Conservation (phyloP, 2,113 vertebrate species). For the Leptobrachium ailaonicum region DNA sequence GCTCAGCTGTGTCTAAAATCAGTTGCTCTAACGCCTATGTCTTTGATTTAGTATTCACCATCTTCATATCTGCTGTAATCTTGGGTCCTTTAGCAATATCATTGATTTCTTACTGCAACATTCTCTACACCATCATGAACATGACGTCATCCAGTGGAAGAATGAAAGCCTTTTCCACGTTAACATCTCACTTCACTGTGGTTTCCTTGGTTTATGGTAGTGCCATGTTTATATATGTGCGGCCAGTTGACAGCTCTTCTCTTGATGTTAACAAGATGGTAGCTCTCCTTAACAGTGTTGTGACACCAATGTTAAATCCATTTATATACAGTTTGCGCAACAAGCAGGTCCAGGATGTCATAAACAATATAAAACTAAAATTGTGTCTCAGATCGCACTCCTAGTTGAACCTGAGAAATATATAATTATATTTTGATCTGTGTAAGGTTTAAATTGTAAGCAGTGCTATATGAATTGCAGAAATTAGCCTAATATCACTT, state of each 20-base stretch:
- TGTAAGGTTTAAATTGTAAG: no score
- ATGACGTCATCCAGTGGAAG: conserved; percentile 3
- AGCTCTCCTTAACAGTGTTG: background rate
- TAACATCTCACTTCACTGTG: no score
- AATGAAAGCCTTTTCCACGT: no score
- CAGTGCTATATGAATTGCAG: no score
- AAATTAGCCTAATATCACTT: no score
- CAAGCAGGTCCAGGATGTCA: background rate
- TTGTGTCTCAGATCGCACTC: no score
- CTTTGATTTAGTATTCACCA: conserved; percentile 49
- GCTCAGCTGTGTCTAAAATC: conserved; percentile 53
- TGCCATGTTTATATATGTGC: no score
- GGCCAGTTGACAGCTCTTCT: background rate
- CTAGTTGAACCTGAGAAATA: background rate
- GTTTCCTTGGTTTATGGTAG: no score
- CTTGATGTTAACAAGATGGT: conserved; percentile 19
- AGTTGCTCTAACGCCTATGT: conserved; percentile 55
- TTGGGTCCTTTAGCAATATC: conserved; percentile 57
- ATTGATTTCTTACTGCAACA: conserved; percentile 43
- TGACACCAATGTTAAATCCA: conserved; percentile 10
- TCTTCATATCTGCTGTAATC: conserved; percentile 56
- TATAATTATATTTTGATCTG: no score
- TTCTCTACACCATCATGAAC: background rate
- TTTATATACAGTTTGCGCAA: background rate
- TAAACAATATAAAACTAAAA: background rate